Conservation (phyloP, 2,797 vertebrate genomes). For the Smutsia temminckii region DNA sequence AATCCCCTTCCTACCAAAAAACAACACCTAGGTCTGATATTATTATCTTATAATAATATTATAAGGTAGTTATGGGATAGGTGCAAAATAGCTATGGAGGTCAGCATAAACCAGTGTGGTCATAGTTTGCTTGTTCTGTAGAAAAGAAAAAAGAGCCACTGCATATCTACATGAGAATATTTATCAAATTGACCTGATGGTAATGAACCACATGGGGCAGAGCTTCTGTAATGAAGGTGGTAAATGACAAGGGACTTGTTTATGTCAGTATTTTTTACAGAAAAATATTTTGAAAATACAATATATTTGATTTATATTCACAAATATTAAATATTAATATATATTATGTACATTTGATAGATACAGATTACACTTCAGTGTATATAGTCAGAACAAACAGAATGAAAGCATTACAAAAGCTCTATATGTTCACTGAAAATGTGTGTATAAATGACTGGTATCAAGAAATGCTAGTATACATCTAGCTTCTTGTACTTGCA, state of each 20-base stretch:
- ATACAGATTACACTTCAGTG: neutral
- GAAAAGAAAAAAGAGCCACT: neutral
- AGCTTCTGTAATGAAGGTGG: neutral
- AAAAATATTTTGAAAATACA: neutral
- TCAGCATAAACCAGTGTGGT: neutral
- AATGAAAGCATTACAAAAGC: neutral
- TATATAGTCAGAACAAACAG: neutral
- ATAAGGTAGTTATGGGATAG: neutral
- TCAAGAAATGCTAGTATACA: neutral
- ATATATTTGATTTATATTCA: neutral
- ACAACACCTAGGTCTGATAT: neutral
- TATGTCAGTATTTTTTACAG: conserved; percentile 12
- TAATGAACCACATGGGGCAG: neutral
- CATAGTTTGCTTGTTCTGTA: neutral
- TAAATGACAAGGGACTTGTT: neutral
- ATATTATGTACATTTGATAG: neutral
- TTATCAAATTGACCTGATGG: neutral
- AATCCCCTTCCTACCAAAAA: neutral
- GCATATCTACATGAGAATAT: neutral
- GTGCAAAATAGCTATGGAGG: neutral
- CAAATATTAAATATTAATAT: neutral
- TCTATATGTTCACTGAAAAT: neutral
- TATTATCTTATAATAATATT: neutral
- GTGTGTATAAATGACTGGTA: neutral
- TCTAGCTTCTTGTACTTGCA: neutral